Conservation (phyloP, 2,113 vertebrate species). For the Pterocles gutturalis region DNA sequence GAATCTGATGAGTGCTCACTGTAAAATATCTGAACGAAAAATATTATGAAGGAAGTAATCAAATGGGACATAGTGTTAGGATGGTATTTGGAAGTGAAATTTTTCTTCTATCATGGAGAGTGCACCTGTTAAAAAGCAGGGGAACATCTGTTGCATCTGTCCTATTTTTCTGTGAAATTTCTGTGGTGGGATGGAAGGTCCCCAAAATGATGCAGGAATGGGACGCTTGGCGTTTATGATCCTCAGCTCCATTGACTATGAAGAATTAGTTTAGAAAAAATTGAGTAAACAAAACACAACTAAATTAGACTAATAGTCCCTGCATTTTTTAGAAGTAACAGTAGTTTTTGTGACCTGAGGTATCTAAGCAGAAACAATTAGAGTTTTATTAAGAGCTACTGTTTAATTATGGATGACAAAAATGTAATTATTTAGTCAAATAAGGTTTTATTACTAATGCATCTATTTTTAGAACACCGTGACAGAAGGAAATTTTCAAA, state of each 20-base stretch:
- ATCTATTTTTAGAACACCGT: constrained; percentile 4
- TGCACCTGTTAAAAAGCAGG: not conserved
- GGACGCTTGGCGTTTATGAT: not conserved
- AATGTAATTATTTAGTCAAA: constrained; percentile 58
- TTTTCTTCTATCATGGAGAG: not conserved
- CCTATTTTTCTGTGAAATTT: not conserved
- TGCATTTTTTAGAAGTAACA: not conserved
- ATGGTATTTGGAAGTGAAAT: not conserved
- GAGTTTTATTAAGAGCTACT: not conserved
- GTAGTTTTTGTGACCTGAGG: not conserved
- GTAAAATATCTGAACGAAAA: not conserved
- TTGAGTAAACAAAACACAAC: not conserved
- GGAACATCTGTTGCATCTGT: rapidly evolving
- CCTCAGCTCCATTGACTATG: not conserved
- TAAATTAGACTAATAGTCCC: not conserved
- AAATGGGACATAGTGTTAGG: not conserved
- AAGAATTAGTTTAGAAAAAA: not conserved
- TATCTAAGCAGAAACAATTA: constrained; percentile 49
- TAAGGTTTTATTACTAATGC: constrained; percentile 7
- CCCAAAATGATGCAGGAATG: not conserved
- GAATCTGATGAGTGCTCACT: not conserved
- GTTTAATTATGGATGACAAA: constrained; percentile 46
- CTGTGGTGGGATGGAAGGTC: rapidly evolving
- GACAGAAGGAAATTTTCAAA: constrained; percentile 12
- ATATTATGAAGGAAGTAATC: not conserved